These are phyloP conservation scores for Apocrypta bakeri DNA, from an alignment of 1,140 invertebrate genomes.

Conservation along the genomic window DNA sequence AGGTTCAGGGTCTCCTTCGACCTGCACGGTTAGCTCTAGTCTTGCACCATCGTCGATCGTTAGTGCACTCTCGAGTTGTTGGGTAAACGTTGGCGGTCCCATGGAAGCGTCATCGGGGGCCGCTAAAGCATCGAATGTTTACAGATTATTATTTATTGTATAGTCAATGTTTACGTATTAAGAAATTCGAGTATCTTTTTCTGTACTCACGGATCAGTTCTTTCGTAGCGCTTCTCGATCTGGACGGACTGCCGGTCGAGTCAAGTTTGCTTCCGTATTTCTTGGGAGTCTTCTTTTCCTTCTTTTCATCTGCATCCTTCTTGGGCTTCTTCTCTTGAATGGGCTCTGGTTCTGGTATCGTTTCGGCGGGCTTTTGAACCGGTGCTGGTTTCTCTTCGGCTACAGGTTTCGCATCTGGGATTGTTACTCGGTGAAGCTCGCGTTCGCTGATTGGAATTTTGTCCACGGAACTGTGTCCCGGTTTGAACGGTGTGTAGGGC, in stretches of 20 bases:
- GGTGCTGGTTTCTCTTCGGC: not conserved
- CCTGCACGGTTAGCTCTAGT: constrained; percentile 84
- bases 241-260: constrained; percentile 82
- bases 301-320: not conserved
- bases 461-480: constrained; percentile 56
- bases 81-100: constrained; percentile 88
- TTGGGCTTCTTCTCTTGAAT: constrained; percentile 17
- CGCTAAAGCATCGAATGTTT: constrained; percentile 73
- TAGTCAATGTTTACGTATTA: too few species aligned
- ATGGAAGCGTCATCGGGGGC: constrained; percentile 89
- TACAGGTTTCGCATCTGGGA: constrained; percentile 35
- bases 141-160: not conserved
- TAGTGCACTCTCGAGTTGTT: constrained; percentile 79
- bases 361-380: constrained; percentile 27
- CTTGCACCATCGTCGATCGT: constrained; percentile 88
- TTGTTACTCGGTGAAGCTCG: constrained; percentile 56
- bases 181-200: too few species aligned
- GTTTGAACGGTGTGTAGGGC: constrained; percentile 56
- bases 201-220: constrained; percentile 86
- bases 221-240: constrained; percentile 92
- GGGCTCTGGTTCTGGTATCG: constrained; percentile 18
- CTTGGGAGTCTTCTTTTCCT: constrained; percentile 78
- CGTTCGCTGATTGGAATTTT: constrained; percentile 42
- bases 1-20: constrained; percentile 93
- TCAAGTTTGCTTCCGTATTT: constrained; percentile 87